These are phyloP conservation scores for Euplagia quadripunctaria DNA, from an alignment of 2,888 invertebrate genomes.

Conservation along the genomic window DNA sequence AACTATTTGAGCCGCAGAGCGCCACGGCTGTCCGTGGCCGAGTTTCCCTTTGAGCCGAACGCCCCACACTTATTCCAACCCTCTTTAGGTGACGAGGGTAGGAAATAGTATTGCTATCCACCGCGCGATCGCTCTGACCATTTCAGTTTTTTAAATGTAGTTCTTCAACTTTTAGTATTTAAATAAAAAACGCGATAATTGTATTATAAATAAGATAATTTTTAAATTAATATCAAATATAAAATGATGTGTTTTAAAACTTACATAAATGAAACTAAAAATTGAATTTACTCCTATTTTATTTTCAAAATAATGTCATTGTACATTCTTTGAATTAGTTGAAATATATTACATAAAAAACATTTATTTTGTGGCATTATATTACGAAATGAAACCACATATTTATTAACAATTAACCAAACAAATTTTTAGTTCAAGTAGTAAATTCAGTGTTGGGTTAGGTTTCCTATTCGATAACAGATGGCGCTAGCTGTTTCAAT, in stretches of 20 bases:
- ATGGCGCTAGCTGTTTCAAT: constrained; percentile 62
- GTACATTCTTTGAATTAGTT: neutral
- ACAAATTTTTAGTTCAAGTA: neutral
- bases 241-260: neutral
- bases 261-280: too few species aligned
- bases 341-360: neutral
- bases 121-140: constrained; percentile 52
- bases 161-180: neutral
- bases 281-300: too few species aligned
- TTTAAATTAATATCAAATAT: neutral
- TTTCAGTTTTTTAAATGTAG: neutral
- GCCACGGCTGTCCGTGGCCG: constrained; percentile 15
- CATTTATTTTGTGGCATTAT: neutral
- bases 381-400: too few species aligned
- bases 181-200: neutral
- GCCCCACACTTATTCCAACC: constrained; percentile 32
- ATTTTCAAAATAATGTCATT: neutral
- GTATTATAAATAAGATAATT: neutral
- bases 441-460: neutral
- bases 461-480: constrained; percentile 64
- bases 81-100: constrained; percentile 42
- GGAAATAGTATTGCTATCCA: constrained; percentile 50
- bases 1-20: constrained; percentile 9
- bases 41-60: constrained; percentile 5
- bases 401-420: neutral